Conservation (phyloP, 1,140 invertebrate species). For the Meloidogyne exigua region DNA sequence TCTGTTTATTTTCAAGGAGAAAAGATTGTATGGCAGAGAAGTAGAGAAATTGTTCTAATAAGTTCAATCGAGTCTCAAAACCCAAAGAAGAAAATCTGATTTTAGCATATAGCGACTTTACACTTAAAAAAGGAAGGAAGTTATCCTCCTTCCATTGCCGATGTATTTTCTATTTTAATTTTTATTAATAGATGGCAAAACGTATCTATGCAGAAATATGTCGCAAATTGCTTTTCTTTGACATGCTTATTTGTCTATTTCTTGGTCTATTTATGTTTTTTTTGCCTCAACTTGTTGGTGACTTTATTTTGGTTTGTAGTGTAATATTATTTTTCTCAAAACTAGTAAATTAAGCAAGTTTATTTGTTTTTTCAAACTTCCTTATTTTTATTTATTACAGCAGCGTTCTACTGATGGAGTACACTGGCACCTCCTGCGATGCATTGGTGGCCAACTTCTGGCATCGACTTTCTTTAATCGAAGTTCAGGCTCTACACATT, state of each 20-base stretch:
- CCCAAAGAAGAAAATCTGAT: no score
- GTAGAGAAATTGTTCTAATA: no score
- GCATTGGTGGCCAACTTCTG: constrained; percentile 59
- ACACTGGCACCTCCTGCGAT: constrained; percentile 63
- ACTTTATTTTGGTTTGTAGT: constrained; percentile 54
- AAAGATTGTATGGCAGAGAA: no score
- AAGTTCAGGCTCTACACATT: constrained; percentile 44
- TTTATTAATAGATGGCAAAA: not conserved
- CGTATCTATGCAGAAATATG: not conserved
- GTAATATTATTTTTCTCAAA: constrained; percentile 15
- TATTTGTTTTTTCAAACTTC: not conserved
- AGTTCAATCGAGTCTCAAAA: no score
- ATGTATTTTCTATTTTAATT: no score
- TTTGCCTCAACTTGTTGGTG: constrained; percentile 32
- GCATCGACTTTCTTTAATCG: constrained; percentile 50
- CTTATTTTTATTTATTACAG: constrained; percentile 38
- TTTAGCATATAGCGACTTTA: no score
- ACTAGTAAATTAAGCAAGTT: no score
- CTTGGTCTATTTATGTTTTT: not conserved
- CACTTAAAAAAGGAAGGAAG: no score
- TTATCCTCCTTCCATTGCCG: no score
- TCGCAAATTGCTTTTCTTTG: not conserved
- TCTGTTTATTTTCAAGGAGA: no score
- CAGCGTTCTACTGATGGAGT: constrained; percentile 57
- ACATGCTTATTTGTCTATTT: not conserved